These are phyloP conservation scores for Apomyelois bistriatella DNA, from an alignment of 2,888 invertebrate species.

Conservation along the genomic window DNA sequence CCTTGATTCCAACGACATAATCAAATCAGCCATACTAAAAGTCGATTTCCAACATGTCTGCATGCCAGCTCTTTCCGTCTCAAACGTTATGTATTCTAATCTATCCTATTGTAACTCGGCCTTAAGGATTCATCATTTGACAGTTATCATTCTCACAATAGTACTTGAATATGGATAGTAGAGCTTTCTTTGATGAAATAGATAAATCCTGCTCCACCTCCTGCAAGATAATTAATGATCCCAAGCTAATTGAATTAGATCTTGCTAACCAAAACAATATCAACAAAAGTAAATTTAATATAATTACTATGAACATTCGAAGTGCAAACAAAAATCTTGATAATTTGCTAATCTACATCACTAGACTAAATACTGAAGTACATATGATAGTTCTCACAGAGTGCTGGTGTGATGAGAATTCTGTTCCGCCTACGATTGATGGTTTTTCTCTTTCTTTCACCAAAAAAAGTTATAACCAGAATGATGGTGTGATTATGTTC, in stretches of 20 bases:
- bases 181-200: slow-evolving; percentile 8
- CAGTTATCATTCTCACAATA: background rate
- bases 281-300: slow-evolving; percentile 11
- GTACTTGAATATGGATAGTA: slow-evolving; percentile 2
- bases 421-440: slow-evolving; percentile 4
- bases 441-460: background rate
- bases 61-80: no score
- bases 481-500: slow-evolving; percentile 17
- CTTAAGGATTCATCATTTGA: background rate
- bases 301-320: slow-evolving; percentile 14
- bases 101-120: no score
- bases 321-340: slow-evolving; percentile 17
- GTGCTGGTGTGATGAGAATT: slow-evolving; percentile 14
- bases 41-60: no score
- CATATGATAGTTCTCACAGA: slow-evolving; percentile 14
- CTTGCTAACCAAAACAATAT: background rate
- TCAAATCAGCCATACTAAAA: no score
- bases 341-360: slow-evolving; percentile 13
- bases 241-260: background rate
- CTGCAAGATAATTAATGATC: slow-evolving; percentile 14
- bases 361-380: slow-evolving; percentile 12
- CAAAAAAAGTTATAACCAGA: slow-evolving; percentile 15
- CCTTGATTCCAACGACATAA: no score
- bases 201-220: slow-evolving; percentile 1
- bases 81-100: no score